Base-by-base conservation (phyloP, 1,140 invertebrate genomes). In the Rhagoletis pomonella region DNA sequence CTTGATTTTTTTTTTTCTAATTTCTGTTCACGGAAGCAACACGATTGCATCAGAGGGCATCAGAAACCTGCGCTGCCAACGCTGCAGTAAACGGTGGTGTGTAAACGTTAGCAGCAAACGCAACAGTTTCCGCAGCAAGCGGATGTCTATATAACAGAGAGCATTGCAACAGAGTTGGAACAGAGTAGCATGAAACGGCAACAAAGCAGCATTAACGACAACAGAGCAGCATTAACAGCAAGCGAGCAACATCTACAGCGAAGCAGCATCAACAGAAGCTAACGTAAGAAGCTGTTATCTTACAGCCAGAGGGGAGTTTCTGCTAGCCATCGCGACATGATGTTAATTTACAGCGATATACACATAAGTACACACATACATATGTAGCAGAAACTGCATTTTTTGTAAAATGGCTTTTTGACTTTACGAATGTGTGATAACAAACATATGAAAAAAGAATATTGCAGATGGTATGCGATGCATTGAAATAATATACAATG, bases 41-140 rank as follows among this genome's bases (percentile, higher is more conserved):
- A 73, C 9, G 73, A 81, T 81, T 81, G 73, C 73, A 81, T 81
- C 73, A 81, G 17, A 50, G 47, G 47, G 73, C 73, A 47, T 81
- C n/a, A 29, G 5, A 29, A 29, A 29, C 29, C 47, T 19, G 19
- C 50, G 73, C 73, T 55, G 73, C 7, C 12, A 17, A 69, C 42
- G 42, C 4, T 44, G 67, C 67, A 47, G 17, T 73, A 0, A 55
- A 55, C 42, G 12, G 1, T 44, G 12, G 39, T 73, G 9, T 12
- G 12, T 67, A 17, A 14, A 62, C 10, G 60, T 12, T 4, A 73
- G 29, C 42, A 73, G 67, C 14, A 2, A 4, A 29, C 44, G 67
- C 67, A 69, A 55, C 50, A 55, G 50, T 55, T 5, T 3, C 50
- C 50, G 50, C 50, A 2, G 10, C 50, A 0, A 3, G 1, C 50